Percentiles rank a stretch among this genome's conserved stretches.
Evolutionary conservation across 2,797 vertebrate species (phyloP).

Genomic region (Hozukius guyotensis): DNA sequence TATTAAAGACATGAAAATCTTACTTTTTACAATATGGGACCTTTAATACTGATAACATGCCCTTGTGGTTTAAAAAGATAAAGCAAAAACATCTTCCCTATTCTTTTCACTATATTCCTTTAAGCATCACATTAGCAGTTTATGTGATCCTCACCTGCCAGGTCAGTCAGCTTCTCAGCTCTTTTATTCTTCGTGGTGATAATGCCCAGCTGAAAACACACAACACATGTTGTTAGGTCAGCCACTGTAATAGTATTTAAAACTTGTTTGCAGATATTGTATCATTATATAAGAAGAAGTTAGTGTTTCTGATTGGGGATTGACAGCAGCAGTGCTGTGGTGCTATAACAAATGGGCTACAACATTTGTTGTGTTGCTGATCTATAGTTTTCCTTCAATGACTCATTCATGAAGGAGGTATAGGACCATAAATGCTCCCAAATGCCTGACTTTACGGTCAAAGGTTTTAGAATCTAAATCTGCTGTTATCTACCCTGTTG

Average conservation of each 20-base stretch:
- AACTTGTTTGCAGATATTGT: not conserved
- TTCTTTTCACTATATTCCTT: not conserved
- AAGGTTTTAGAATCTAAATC: not conserved
- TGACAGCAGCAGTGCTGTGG: not conserved
- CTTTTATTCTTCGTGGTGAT: constrained; percentile 95
- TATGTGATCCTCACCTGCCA: constrained; percentile 86
- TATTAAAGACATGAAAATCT: no score
- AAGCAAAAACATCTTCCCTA: not conserved
- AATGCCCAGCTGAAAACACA: constrained; percentile 88
- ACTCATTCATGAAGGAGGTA: not conserved
- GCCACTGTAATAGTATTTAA: not conserved
- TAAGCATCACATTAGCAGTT: not conserved
- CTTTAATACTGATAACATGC: not conserved
- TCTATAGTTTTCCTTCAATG: not conserved
- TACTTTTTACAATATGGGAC: no score
- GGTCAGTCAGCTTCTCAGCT: constrained; percentile 96
- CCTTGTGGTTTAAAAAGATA: not conserved
- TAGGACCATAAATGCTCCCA: not conserved
- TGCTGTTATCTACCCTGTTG: not conserved
- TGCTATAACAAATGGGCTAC: not conserved
- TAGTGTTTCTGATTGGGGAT: not conserved
- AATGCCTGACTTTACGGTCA: not conserved
- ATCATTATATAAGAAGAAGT: not conserved
- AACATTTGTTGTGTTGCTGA: not conserved
- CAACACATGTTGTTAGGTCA: not conserved